Percentiles rank a stretch among this genome's conserved stretches.
Evolutionary conservation across 2,797 vertebrate genomes (phyloP).

Genomic region (Rhabdomys pumilio): DNA sequence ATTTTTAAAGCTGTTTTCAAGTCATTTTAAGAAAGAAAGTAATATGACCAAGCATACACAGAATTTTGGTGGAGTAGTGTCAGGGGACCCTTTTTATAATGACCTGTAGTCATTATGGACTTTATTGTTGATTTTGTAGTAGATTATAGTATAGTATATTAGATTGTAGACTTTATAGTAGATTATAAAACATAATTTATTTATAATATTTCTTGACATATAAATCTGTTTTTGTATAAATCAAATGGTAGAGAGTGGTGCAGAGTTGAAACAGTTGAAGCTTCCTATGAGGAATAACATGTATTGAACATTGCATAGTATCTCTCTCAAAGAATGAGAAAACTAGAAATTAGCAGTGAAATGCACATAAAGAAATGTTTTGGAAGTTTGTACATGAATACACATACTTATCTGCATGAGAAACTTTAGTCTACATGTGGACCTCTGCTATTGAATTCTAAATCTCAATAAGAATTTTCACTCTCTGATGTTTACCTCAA

Average conservation of each 20-base stretch:
- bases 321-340: slow-evolving; percentile 12
- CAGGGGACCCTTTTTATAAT: not conserved
- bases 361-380: not conserved
- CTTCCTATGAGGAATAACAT: not conserved
- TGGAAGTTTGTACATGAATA: slow-evolving; percentile 17
- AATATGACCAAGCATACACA: not conserved
- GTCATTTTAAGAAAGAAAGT: slow-evolving; percentile 52
- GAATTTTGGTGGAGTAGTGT: not conserved
- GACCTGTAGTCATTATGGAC: not conserved
- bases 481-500: not conserved
- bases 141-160: too few species aligned
- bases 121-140: not conserved
- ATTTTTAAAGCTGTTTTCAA: slow-evolving; percentile 19
- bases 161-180: not conserved
- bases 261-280: not conserved
- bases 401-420: not conserved
- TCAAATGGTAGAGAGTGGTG: not conserved
- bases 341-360: not conserved
- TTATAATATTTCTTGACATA: not conserved
- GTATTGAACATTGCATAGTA: not conserved
- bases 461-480: not conserved
- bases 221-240: not conserved
- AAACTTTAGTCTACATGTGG: not conserved
- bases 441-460: not conserved
- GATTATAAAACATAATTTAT: not conserved